Percentiles rank a stretch among this genome's conserved stretches.
These are phyloP conservation scores for Fringilla coelebs DNA, from an alignment of 2,797 vertebrate genomes.

Conservation along the genomic window DNA sequence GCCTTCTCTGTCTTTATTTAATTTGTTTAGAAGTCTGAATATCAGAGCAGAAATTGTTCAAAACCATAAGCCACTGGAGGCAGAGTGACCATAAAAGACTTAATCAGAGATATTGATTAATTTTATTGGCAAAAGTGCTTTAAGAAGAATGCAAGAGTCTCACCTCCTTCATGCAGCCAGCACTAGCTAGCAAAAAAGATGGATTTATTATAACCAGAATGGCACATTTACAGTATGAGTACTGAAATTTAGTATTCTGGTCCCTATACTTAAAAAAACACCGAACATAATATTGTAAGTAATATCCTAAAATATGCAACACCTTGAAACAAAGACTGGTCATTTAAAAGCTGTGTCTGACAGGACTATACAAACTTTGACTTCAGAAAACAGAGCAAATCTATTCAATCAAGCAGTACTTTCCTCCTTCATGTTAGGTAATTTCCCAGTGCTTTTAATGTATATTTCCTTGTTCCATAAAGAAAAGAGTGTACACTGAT, in stretches of 20 bases:
- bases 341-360: not conserved
- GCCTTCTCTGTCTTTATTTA: not conserved
- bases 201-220: not conserved
- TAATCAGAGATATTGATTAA: not conserved
- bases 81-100: not conserved
- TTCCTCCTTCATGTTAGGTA: not conserved
- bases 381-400: not conserved
- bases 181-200: not conserved
- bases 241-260: not conserved
- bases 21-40: not conserved
- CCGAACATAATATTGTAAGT: not conserved
- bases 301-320: not conserved
- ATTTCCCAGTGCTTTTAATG: not conserved
- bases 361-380: not conserved
- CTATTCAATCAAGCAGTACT: not conserved
- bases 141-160: not conserved
- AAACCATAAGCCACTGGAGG: not conserved
- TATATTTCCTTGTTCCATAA: not conserved
- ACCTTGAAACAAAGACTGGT: not conserved
- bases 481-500: not conserved
- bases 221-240: not conserved
- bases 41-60: not conserved
- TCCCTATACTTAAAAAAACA: not conserved
- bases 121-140: constrained; percentile 2
- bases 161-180: not conserved